Percentiles rank a stretch among this genome's conserved stretches.
Conservation (phyloP, 2,888 invertebrate species). For the Autographa pulchrina region DNA sequence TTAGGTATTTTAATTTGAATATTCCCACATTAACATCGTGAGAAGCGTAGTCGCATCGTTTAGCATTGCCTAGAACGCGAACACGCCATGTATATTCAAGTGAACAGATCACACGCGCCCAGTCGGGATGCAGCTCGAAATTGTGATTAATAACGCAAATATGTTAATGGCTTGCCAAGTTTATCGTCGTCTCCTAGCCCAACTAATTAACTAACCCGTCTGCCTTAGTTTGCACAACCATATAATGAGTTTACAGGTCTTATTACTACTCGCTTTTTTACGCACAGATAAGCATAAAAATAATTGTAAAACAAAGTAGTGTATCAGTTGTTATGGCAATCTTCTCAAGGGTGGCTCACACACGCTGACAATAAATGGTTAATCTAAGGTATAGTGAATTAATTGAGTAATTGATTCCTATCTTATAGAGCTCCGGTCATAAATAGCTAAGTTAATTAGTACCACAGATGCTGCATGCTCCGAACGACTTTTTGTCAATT, state of each 20-base stretch:
- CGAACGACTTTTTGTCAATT: slow-evolving; percentile 48
- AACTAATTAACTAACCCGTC: slow-evolving; percentile 25
- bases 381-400: slow-evolving; percentile 39
- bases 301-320: slow-evolving; percentile 8
- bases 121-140: slow-evolving; percentile 8
- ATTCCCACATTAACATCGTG: slow-evolving; percentile 48
- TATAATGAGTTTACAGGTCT: slow-evolving; percentile 10
- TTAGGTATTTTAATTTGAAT: slow-evolving; percentile 41
- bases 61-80: neutral
- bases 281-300: slow-evolving; percentile 7
- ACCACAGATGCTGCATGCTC: slow-evolving; percentile 20
- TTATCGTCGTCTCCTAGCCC: neutral
- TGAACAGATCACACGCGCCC: neutral
- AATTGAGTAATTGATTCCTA: slow-evolving; percentile 51
- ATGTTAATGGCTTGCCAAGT: neutral
- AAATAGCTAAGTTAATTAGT: slow-evolving; percentile 50
- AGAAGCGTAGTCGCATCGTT: slow-evolving; percentile 14
- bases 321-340: slow-evolving; percentile 17
- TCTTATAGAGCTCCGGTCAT: slow-evolving; percentile 33
- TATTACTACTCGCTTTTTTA: slow-evolving; percentile 23
- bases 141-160: slow-evolving; percentile 9
- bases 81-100: neutral
- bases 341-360: slow-evolving; percentile 23
- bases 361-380: slow-evolving; percentile 19
- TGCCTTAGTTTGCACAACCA: slow-evolving; percentile 9